These are phyloP conservation scores for Apostichopus leukothele DNA, from an alignment of 53 echinoderm and acorn worm genomes.

Conservation along the genomic window DNA sequence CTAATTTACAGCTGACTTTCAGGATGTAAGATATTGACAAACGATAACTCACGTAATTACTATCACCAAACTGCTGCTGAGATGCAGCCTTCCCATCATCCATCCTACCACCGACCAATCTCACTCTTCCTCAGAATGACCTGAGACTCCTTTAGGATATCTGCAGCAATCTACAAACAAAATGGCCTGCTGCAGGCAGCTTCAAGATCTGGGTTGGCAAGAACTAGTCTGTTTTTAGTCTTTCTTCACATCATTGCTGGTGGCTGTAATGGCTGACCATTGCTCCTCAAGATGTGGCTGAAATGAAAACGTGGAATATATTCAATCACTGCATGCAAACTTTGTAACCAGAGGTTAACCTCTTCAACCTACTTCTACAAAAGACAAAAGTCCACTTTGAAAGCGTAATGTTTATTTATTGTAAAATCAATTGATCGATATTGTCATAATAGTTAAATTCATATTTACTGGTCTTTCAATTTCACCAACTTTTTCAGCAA, in stretches of 20 bases:
- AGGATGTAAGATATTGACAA: too few species aligned
- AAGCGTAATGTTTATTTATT: too few species aligned
- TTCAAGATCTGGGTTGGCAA: background rate
- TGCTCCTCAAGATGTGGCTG: background rate
- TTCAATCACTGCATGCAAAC: too few species aligned
- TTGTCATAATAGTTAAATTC: too few species aligned
- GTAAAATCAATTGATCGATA: too few species aligned
- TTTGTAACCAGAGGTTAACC: too few species aligned
- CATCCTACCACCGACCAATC: background rate
- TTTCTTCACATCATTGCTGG: background rate
- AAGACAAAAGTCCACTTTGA: too few species aligned
- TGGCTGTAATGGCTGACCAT: background rate
- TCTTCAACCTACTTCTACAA: too few species aligned
- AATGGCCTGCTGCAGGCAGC: background rate
- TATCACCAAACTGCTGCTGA: background rate
- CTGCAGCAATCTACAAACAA: background rate
- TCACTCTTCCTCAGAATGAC: background rate
- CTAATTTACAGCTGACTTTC: too few species aligned
- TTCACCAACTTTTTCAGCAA: too few species aligned
- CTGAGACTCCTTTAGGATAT: constrained; percentile 15
- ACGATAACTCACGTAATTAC: constrained; percentile 13
- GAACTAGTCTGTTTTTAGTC: background rate
- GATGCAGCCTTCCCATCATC: constrained; percentile 1
- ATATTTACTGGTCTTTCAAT: too few species aligned
- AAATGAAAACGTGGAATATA: too few species aligned